phyloP scores from a whole-genome alignment of 1,140 invertebrate species.

The Batillaria attramentaria region DNA sequence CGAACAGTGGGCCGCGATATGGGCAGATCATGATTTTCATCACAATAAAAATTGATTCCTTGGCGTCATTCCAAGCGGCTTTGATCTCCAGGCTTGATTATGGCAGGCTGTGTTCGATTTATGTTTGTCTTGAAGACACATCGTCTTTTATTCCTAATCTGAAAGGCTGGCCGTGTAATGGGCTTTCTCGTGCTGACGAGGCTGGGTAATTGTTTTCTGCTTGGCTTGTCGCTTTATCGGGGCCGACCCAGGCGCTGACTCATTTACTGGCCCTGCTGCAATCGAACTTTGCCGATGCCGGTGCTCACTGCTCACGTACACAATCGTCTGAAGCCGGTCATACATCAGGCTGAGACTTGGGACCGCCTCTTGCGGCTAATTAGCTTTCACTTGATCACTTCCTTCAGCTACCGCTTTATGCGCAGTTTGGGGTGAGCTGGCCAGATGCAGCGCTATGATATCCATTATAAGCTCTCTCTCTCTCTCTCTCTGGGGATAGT shows the following conservation, averaged over 20 bases:
- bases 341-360: too few species aligned
- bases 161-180: conserved; percentile 19
- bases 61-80: background rate
- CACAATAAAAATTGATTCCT: conserved; percentile 21
- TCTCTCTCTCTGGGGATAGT: too few species aligned
- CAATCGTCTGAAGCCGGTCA: too few species aligned
- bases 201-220: conserved; percentile 19
- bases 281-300: conserved; percentile 1
- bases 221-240: conserved; percentile 15
- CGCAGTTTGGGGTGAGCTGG: too few species aligned
- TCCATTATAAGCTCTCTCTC: too few species aligned
- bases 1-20: background rate
- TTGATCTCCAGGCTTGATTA: conserved; percentile 13
- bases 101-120: background rate
- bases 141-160: conserved; percentile 11
- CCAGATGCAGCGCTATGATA: too few species aligned
- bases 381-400: too few species aligned
- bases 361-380: too few species aligned
- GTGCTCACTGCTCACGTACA: too few species aligned
- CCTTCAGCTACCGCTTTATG: too few species aligned
- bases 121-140: conserved; percentile 9
- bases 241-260: background rate
- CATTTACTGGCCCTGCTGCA: background rate
- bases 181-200: conserved; percentile 17
- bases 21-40: conserved; percentile 12